These are phyloP conservation scores for Herminia tarsipennalis DNA, from an alignment of 2,888 invertebrate genomes.

Conservation along the genomic window DNA sequence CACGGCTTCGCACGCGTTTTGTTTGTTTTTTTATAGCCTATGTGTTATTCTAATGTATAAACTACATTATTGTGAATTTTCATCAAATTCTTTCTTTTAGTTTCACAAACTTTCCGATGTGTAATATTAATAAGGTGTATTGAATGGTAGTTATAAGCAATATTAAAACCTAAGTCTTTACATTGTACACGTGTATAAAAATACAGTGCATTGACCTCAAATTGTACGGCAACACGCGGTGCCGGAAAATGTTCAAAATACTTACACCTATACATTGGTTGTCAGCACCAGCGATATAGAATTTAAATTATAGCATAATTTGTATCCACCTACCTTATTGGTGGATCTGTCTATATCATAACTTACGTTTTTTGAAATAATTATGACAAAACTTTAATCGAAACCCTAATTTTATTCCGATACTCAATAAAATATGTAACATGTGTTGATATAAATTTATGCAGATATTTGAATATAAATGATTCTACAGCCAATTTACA, in stretches of 20 bases:
- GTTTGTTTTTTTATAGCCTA: no score
- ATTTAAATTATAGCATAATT: conserved; percentile 30
- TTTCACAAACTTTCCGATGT: no score
- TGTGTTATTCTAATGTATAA: no score
- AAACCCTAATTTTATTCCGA: conserved; percentile 32
- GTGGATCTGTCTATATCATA: conserved; percentile 31
- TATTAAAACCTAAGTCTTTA: no score
- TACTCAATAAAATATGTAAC: conserved; percentile 39
- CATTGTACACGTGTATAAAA: conserved; percentile 32
- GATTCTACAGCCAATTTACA: conserved; percentile 44
- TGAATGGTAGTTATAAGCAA: no score
- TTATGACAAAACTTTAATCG: conserved; percentile 41
- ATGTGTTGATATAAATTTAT: conserved; percentile 43
- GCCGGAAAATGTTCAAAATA: conserved; percentile 23
- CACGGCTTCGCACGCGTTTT: background rate
- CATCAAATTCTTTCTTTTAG: no score
- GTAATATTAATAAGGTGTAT: no score
- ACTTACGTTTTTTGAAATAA: conserved; percentile 40
- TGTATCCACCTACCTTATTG: conserved; percentile 21
- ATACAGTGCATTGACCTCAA: conserved; percentile 48
- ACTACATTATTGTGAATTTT: no score
- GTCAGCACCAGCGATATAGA: conserved; percentile 27
- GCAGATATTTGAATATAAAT: conserved; percentile 50
- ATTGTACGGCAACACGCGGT: conserved; percentile 27
- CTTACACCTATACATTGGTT: conserved; percentile 20